These are phyloP conservation scores for Dromococcyx pavoninus DNA, from an alignment of 2,797 vertebrate species.

Conservation along the genomic window DNA sequence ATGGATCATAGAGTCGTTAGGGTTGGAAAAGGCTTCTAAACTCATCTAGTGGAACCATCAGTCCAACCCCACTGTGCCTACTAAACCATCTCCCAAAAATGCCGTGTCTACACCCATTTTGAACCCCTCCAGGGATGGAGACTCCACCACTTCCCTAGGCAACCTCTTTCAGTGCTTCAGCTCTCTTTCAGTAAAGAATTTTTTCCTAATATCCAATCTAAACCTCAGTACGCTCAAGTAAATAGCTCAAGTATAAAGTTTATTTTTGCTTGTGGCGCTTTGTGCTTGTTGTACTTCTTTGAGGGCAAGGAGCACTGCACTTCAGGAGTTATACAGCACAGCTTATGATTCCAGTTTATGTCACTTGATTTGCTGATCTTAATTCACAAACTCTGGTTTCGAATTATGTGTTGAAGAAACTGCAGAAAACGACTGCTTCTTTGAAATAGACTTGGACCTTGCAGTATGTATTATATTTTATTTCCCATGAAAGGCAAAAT, in stretches of 20 bases:
- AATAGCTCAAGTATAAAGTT: background rate
- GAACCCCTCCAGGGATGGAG: too few species aligned
- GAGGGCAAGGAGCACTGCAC: background rate
- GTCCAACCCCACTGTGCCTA: too few species aligned
- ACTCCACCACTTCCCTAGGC: too few species aligned
- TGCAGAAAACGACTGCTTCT: background rate
- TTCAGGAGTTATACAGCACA: background rate
- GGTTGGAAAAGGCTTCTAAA: too few species aligned
- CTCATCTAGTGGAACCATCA: too few species aligned
- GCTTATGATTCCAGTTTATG: background rate
- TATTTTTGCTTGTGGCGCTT: background rate
- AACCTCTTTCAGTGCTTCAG: too few species aligned
- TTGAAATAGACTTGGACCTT: background rate
- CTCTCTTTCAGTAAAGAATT: too few species aligned
- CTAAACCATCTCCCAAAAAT: too few species aligned
- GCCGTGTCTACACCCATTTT: too few species aligned
- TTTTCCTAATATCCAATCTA: too few species aligned
- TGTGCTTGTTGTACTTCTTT: background rate
- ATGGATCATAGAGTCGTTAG: too few species aligned
- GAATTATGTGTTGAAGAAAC: background rate
- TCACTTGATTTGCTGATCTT: background rate
- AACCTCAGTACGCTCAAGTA: background rate
- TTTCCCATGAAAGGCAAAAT: background rate
- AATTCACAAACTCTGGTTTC: conserved; percentile 9
- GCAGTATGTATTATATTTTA: background rate